These are phyloP conservation scores for Hypotaenidia okinawae DNA, from an alignment of 2,797 vertebrate genomes.

Conservation along the genomic window DNA sequence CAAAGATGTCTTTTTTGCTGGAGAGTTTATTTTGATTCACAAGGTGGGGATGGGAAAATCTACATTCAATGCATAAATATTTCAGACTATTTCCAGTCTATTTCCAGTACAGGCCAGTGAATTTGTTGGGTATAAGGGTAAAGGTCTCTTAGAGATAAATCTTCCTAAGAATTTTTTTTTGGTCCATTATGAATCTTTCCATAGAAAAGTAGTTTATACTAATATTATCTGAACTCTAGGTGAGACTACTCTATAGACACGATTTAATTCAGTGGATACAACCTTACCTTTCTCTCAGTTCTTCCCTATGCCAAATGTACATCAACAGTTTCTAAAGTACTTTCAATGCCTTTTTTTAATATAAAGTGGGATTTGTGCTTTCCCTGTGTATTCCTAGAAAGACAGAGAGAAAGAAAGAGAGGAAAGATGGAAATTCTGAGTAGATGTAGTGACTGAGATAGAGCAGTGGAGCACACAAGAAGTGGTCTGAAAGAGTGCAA, in stretches of 20 bases:
- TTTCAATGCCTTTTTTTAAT: neutral
- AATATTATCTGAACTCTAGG: neutral
- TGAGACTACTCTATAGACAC: accelerated
- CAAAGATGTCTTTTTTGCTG: neutral
- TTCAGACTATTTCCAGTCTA: neutral
- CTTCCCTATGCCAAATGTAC: neutral
- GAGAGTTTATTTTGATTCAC: neutral
- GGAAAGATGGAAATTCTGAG: neutral
- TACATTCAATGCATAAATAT: neutral
- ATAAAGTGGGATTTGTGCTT: neutral
- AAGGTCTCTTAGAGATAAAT: neutral
- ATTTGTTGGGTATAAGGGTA: neutral
- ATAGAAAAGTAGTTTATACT: neutral
- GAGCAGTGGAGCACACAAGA: neutral
- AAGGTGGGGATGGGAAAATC: neutral
- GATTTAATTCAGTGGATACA: neutral
- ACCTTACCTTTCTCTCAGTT: neutral
- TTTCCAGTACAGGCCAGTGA: neutral
- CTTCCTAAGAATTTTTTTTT: neutral
- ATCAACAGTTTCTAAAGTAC: neutral
- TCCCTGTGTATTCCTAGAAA: neutral
- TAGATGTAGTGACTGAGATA: neutral
- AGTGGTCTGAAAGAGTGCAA: neutral
- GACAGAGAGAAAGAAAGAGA: neutral
- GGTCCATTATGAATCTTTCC: neutral